A percentile compares a stretch with the other conserved stretches of the same genome.
Conservation (phyloP, 2,797 vertebrate genomes). For the Alouatta caraya region DNA sequence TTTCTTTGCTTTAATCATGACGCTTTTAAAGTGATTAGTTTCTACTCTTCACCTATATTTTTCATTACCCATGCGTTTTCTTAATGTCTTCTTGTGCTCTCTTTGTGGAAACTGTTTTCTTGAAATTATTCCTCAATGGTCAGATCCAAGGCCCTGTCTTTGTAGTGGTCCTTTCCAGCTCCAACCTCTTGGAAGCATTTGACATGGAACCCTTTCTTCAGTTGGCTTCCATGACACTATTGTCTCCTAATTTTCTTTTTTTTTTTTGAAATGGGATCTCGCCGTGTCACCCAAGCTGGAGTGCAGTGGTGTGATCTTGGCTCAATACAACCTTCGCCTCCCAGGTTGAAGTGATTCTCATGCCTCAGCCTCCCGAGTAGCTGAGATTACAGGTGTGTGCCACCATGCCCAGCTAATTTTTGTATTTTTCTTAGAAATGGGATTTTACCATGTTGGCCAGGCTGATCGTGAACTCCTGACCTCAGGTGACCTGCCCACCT, state of each 20-base stretch:
- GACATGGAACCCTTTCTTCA: not conserved
- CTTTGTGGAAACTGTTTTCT: not conserved
- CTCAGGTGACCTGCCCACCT: not conserved
- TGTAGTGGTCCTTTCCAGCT: not conserved
- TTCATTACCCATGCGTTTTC: not conserved
- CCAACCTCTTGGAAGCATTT: not conserved
- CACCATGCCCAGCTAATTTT: not conserved
- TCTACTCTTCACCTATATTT: not conserved
- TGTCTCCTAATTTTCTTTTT: not conserved
- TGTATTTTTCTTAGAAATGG: not conserved
- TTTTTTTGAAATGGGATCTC: not conserved
- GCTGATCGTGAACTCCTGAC: not conserved
- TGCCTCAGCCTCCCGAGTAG: not conserved
- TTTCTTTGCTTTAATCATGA: not conserved
- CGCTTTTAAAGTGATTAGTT: not conserved
- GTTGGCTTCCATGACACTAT: not conserved
- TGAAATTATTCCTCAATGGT: not conserved
- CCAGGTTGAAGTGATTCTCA: not conserved
- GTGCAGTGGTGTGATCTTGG: not conserved
- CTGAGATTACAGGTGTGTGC: not conserved
- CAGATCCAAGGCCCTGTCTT: not conserved
- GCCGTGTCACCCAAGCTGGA: not conserved
- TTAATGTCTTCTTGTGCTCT: not conserved
- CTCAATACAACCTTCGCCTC: not conserved
- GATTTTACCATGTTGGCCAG: not conserved